Evolutionary conservation across 2,888 invertebrate species (phyloP).

Genomic region (Chymomyza amoena): DNA sequence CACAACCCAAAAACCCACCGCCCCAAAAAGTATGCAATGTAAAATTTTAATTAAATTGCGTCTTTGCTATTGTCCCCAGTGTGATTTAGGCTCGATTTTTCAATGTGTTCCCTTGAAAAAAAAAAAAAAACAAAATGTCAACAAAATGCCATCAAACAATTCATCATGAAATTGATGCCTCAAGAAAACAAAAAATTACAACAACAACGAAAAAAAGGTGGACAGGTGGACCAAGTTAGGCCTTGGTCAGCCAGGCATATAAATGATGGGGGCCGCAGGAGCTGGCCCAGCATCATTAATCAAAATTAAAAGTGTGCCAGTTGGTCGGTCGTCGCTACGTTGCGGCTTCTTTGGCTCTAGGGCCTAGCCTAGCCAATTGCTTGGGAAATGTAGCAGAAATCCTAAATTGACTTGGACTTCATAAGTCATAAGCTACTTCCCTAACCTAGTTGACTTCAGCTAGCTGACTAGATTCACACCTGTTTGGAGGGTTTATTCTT

Average conservation of each 20-base stretch:
- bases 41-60: constrained; percentile 65
- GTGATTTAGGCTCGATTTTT: background rate
- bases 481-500: background rate
- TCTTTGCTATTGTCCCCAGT: background rate
- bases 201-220: constrained; percentile 24
- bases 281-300: constrained; percentile 48
- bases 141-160: constrained; percentile 53
- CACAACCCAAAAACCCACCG: background rate
- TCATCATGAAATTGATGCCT: constrained; percentile 65
- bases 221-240: background rate
- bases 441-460: background rate
- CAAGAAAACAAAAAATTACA: constrained; percentile 17
- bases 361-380: background rate
- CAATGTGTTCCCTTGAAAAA: background rate
- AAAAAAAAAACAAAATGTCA: constrained; percentile 51
- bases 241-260: constrained; percentile 51
- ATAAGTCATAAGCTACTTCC: background rate
- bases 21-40: constrained; percentile 41
- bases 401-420: background rate
- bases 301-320: constrained; percentile 60
- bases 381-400: background rate
- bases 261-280: constrained; percentile 57
- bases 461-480: background rate
- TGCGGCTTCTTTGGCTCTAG: background rate
- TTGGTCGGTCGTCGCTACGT: background rate